Evolutionary conservation across 2,797 vertebrate species (phyloP).

Genomic region (Gymnocypris eckloni): DNA sequence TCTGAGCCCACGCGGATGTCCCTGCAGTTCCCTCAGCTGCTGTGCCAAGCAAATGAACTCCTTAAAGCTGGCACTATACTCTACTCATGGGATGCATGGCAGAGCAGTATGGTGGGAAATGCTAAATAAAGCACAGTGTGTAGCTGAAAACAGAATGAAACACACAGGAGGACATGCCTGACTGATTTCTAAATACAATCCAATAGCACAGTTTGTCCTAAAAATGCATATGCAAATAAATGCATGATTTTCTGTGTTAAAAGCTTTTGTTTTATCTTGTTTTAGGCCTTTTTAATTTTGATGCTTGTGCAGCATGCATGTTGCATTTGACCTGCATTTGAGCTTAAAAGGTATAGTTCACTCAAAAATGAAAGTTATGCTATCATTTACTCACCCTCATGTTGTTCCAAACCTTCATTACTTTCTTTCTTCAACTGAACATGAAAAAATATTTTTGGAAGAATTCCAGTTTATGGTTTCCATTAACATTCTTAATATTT

Average conservation of each 20-base stretch:
- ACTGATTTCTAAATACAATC: background rate
- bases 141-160: conserved; percentile 3
- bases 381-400: background rate
- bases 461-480: background rate
- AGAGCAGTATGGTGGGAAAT: background rate
- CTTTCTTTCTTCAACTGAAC: background rate
- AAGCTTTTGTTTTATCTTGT: background rate
- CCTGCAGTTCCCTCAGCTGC: conserved; percentile 52
- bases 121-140: conserved; percentile 36
- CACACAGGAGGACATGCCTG: background rate
- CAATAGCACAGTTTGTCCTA: background rate
- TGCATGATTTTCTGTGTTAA: background rate
- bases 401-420: background rate
- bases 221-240: background rate
- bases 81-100: background rate
- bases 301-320: background rate
- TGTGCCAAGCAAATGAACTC: conserved; percentile 51
- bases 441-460: background rate
- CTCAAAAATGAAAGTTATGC: background rate
- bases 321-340: conserved; percentile 6
- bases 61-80: conserved; percentile 39
- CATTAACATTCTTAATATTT: background rate
- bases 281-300: background rate
- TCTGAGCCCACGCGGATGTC: conserved; percentile 48
- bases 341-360: background rate